These are phyloP conservation scores for Brachypalpus laphriformis DNA, from an alignment of 2,888 invertebrate genomes.

Conservation along the genomic window DNA sequence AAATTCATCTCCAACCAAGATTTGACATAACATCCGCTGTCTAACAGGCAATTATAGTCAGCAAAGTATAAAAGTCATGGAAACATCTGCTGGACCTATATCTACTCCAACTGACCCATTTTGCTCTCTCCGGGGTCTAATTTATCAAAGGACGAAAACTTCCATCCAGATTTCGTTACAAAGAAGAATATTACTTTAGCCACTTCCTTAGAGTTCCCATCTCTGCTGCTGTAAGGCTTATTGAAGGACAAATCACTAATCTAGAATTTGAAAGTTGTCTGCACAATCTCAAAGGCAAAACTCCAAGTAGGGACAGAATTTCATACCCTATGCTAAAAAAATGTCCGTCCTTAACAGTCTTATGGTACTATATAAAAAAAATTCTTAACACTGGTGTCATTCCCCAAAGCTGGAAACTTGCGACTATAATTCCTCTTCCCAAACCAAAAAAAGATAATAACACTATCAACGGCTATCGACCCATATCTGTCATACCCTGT, in stretches of 20 bases:
- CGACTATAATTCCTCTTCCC: constrained; percentile 24
- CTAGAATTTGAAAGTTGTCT: neutral
- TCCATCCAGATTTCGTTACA: no score
- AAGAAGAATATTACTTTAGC: neutral
- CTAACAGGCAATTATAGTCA: neutral
- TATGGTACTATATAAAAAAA: neutral
- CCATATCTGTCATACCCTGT: constrained; percentile 32
- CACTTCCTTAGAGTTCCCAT: neutral
- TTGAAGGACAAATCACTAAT: neutral
- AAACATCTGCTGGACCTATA: neutral
- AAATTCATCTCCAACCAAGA: neutral
- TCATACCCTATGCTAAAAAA: neutral
- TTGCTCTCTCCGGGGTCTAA: neutral
- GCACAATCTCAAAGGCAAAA: neutral
- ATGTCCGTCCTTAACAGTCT: neutral
- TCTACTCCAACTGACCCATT: neutral
- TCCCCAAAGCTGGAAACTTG: constrained; percentile 17
- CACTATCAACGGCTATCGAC: constrained; percentile 8
- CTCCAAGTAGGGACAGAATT: neutral
- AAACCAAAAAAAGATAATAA: constrained; percentile 20
- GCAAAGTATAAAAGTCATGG: neutral
- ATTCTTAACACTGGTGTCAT: neutral
- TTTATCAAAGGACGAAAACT: constrained; percentile 2
- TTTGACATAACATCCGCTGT: neutral
- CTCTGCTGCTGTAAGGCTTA: neutral